A percentile compares a stretch with the other conserved stretches of the same genome.
Conservation (phyloP, 2,797 vertebrate species). For the Epinephelus coioides region DNA sequence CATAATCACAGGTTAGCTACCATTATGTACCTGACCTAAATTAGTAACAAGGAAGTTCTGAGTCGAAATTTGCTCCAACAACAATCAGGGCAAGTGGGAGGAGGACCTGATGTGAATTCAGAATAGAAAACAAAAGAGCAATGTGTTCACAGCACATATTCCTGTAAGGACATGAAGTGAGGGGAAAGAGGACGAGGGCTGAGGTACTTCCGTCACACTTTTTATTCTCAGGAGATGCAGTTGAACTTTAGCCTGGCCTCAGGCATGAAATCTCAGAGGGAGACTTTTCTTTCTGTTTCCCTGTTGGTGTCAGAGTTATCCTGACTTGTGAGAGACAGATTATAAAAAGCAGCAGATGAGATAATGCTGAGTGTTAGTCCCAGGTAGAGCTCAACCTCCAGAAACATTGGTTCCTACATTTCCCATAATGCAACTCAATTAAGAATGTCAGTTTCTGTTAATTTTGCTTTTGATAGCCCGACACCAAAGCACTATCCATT, state of each 20-base stretch:
- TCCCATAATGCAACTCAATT: too few species aligned
- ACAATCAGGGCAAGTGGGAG: not conserved
- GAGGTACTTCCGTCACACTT: conserved; percentile 41
- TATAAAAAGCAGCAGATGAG: too few species aligned
- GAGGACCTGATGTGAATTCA: not conserved
- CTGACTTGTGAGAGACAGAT: too few species aligned
- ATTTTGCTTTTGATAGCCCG: too few species aligned
- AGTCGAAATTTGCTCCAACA: conserved; percentile 17
- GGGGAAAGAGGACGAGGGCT: conserved; percentile 35
- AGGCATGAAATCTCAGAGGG: not conserved
- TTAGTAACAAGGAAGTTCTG: conserved; percentile 47
- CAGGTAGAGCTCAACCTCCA: too few species aligned
- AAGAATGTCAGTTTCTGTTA: too few species aligned
- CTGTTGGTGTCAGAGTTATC: too few species aligned
- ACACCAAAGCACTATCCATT: too few species aligned
- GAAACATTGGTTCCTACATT: too few species aligned
- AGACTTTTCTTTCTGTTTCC: conserved; percentile 12
- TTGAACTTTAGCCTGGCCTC: not conserved
- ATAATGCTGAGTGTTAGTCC: too few species aligned
- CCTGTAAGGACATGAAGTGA: conserved; percentile 42
- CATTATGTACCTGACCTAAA: not conserved
- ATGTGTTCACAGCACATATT: conserved; percentile 22
- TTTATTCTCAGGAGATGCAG: conserved; percentile 10
- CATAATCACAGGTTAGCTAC: not conserved
- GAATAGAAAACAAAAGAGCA: conserved; percentile 21